Percentiles rank a stretch among this genome's conserved stretches.
phyloP scores from a whole-genome alignment of 2,888 invertebrate species.

The Lutraria lutraria region DNA sequence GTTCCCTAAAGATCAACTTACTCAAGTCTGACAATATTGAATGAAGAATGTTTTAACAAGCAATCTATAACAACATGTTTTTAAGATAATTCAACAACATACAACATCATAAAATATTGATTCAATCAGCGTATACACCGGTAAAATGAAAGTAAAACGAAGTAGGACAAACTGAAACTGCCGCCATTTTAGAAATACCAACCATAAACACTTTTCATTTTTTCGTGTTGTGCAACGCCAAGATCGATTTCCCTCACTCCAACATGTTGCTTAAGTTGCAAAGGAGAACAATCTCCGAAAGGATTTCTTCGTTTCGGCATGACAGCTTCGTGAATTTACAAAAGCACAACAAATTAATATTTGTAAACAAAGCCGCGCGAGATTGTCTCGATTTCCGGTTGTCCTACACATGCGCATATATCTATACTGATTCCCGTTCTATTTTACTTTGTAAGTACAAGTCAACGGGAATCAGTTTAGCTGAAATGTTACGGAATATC shows the following conservation, averaged over 20 bases:
- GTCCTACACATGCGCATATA: slow-evolving; percentile 22
- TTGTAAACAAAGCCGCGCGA: slow-evolving; percentile 57
- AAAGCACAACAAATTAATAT: slow-evolving; percentile 8
- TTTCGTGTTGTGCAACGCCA: slow-evolving; percentile 75
- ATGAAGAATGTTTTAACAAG: too few relatives aligned
- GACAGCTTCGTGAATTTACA: not conserved
- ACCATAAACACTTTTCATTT: slow-evolving; percentile 83
- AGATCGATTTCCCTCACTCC: slow-evolving; percentile 79
- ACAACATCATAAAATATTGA: not conserved
- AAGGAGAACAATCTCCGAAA: slow-evolving; percentile 81
- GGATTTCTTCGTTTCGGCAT: slow-evolving; percentile 84
- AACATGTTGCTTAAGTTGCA: slow-evolving; percentile 82
- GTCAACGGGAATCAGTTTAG: too few relatives aligned
- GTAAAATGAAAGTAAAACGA: not conserved
- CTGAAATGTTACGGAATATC: not conserved
- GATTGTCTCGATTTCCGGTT: slow-evolving; percentile 55
- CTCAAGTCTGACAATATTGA: too few relatives aligned
- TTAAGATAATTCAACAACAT: too few relatives aligned
- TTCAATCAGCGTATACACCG: not conserved
- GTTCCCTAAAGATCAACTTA: too few relatives aligned
- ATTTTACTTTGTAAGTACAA: too few relatives aligned
- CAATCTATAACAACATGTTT: too few relatives aligned
- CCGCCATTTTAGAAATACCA: slow-evolving; percentile 41
- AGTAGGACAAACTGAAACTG: not conserved
- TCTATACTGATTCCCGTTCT: too few relatives aligned